Percentiles rank a stretch among this genome's conserved stretches.
Conservation (phyloP, 2,888 invertebrate species). For the Trichogramma dendrolimi region DNA sequence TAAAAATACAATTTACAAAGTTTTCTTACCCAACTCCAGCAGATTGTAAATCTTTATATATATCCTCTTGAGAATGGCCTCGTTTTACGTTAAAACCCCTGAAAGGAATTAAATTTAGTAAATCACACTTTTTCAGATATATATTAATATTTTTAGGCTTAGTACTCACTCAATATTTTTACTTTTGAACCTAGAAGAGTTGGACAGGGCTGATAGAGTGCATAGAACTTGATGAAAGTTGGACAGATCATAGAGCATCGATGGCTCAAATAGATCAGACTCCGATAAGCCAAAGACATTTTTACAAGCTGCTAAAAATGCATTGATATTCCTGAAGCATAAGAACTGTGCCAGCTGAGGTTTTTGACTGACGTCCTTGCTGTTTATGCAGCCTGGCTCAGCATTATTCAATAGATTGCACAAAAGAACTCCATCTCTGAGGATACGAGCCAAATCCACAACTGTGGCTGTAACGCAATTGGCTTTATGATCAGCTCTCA, state of each 20-base stretch:
- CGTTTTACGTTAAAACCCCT: constrained; percentile 80
- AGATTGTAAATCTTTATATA: constrained; percentile 74
- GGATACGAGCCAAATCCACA: constrained; percentile 77
- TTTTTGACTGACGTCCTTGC: constrained; percentile 89
- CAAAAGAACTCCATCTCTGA: constrained; percentile 92
- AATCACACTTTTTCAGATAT: background rate
- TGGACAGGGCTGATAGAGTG: constrained; percentile 84
- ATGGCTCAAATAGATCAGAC: constrained; percentile 86
- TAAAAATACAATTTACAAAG: background rate
- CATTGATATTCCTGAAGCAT: constrained; percentile 90
- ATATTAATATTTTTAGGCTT: background rate
- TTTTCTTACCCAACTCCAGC: constrained; percentile 48
- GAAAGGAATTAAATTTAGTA: constrained; percentile 29
- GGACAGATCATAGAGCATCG: constrained; percentile 91
- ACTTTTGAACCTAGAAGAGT: constrained; percentile 66
- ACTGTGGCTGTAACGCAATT: constrained; percentile 71
- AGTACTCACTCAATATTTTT: constrained; percentile 71
- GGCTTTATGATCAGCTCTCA: constrained; percentile 84
- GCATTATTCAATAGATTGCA: constrained; percentile 88
- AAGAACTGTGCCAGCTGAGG: constrained; percentile 98
- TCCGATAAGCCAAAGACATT: constrained; percentile 78
- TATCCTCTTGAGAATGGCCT: constrained; percentile 76
- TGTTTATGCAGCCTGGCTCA: constrained; percentile 81
- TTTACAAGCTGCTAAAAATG: constrained; percentile 86
- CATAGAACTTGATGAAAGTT: constrained; percentile 92